Evolutionary conservation across 2,113 vertebrate genomes (phyloP).

Genomic region (Siniperca chuatsi): DNA sequence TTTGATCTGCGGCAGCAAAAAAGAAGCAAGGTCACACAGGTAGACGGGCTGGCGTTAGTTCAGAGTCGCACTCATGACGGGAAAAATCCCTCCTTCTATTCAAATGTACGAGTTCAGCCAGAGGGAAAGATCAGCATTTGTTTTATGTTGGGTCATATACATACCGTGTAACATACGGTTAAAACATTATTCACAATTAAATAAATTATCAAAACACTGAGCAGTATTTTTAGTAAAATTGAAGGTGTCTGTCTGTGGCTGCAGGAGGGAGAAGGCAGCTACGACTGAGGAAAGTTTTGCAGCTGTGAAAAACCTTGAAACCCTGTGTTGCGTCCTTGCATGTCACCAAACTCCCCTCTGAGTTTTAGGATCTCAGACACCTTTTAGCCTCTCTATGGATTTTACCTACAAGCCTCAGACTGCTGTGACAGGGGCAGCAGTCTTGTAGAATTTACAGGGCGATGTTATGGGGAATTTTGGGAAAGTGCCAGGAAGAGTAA

Average conservation of each 20-base stretch:
- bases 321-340: constrained; percentile 37
- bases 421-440: constrained; percentile 33
- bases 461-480: constrained; percentile 14
- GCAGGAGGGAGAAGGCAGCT: not conserved
- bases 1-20: constrained; percentile 86
- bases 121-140: not conserved
- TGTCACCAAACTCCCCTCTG: constrained; percentile 33
- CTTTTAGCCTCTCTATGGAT: constrained; percentile 64
- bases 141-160: not conserved
- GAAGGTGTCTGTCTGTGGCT: not conserved
- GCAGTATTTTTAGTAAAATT: not conserved
- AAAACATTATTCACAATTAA: not conserved
- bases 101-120: constrained; percentile 11
- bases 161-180: not conserved
- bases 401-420: constrained; percentile 38
- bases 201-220: not conserved
- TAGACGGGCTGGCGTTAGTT: not conserved
- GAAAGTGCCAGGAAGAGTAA: constrained; percentile 30
- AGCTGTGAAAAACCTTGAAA: constrained; percentile 47
- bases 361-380: constrained; percentile 70
- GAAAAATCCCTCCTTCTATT: not conserved
- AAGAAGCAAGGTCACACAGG: constrained; percentile 33
- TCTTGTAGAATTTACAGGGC: constrained; percentile 37
- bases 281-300: not conserved
- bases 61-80: not conserved